phyloP scores from a whole-genome alignment of 2,797 vertebrate genomes.

The Luscinia luscinia region DNA sequence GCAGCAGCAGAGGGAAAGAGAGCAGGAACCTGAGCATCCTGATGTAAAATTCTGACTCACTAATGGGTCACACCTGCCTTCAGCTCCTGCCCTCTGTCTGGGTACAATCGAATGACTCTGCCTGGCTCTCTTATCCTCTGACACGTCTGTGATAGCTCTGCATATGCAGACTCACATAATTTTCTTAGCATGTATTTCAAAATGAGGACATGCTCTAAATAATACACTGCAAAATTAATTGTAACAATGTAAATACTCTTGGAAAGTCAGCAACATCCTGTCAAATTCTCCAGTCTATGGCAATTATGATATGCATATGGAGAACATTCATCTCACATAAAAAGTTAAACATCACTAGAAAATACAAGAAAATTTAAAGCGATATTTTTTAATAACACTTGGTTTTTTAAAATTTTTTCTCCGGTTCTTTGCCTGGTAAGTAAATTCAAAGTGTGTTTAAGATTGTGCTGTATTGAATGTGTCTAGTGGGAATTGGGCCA shows the following conservation, averaged over 20 bases:
- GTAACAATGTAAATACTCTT: neutral
- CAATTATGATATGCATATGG: neutral
- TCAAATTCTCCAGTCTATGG: neutral
- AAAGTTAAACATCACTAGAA: neutral
- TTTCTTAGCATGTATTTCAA: neutral
- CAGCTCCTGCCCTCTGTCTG: neutral
- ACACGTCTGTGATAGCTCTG: neutral
- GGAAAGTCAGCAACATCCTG: neutral
- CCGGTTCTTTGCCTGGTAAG: neutral
- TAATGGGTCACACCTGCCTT: neutral
- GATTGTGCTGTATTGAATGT: neutral
- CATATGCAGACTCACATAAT: neutral
- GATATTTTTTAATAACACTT: neutral
- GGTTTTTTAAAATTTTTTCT: neutral
- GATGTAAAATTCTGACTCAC: neutral
- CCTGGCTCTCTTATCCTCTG: neutral
- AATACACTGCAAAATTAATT: neutral
- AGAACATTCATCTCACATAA: neutral
- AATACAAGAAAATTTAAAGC: neutral
- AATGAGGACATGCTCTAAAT: neutral
- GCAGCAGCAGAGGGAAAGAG: neutral
- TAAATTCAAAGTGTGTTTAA: neutral
- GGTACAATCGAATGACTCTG: fast-evolving
- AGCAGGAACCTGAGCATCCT: neutral
- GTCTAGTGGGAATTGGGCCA: neutral